These are phyloP conservation scores for human DNA, from an alignment of 2,113 vertebrate genomes.

Conservation along the genomic window GRCh38 chr13:81503501-81504000, in stretches of 20 bases:
- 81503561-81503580: not conserved
- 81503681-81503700: not conserved
- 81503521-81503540: not conserved
- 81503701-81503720: not conserved
- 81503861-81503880: not conserved
- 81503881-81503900: not conserved
- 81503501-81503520: not conserved
- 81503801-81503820: not conserved
- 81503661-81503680: not conserved
- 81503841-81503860: not conserved
- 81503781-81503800: not conserved
- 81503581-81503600: not conserved
- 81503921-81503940: not conserved
- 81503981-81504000: not conserved
- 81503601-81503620: not conserved
- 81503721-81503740: not conserved
- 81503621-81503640: not conserved
- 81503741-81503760: not conserved
- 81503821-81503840: not conserved
- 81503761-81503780: not conserved
- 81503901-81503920: not conserved
- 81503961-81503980: not conserved
- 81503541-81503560: not conserved
- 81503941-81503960: not conserved
- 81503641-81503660: not conserved